Evolutionary conservation across 1,140 invertebrate genomes (phyloP), one percentile per base, ranked within the genome.

Genomic region (honey bee (Apis mellifera)): DNA sequence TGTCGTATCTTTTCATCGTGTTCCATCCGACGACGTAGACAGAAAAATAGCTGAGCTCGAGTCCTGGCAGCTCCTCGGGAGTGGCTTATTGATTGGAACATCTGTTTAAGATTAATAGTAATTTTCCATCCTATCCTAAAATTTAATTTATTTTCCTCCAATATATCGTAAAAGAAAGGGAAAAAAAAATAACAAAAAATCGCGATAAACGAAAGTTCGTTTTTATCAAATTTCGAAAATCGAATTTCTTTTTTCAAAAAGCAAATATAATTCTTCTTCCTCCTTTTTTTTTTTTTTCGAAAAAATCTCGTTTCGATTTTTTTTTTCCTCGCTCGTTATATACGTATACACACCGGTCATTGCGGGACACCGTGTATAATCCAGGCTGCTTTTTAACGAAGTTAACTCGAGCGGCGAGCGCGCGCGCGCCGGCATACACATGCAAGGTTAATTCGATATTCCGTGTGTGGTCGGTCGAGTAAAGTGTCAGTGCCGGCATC

Each of bases 401-500:
- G 75, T 82, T 75, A 82, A 84, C 59, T 42, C 19, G 48, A 54
- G 4, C 42, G 26, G 57, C 23, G 55, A 73, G 74, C 74, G 48
- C 64, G 75, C 68, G 11, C 32, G 32, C 74, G 48, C 64, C 66
- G 59, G 8, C 59, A 72, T 26, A 32, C 52, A 48, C 59, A 42
- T 5, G n/a, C n/a, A n/a, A 42, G 32, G 81, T 71, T 71, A 70
- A 62, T 65, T 65, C 82, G 77, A 83, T 80, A 80, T 87, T 84
- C 85, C 42, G 69, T 74, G 65, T 86, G 82, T 86, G 82, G 70
- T 64, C 77, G 82, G 70, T 64, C 77, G 76, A 71, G 57, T 77
- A 62, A 84, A 86, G 73, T 86, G 82, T 84, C 85, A 83, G 62
- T 75, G 70, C 65, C 83, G 72, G 79, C 78, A 77, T 87, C 87